Evolutionary conservation across 2,888 invertebrate species (phyloP), one percentile per base, ranked within the genome.

Genomic region (Dioctria linearis): DNA sequence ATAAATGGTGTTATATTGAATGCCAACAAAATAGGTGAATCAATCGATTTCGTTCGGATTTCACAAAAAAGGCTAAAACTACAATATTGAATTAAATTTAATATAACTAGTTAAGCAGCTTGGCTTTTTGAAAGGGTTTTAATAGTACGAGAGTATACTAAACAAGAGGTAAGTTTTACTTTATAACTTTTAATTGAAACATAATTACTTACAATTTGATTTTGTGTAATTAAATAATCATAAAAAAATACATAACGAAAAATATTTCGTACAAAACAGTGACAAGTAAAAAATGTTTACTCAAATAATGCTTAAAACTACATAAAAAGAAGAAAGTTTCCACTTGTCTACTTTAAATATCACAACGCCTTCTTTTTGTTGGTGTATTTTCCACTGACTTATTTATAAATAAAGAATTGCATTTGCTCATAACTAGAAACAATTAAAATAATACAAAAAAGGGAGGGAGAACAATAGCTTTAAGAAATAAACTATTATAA

Each of bases 401-500:
- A 66, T 40, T 13, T 65, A 79, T 54, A 79, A 69, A 79, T 67
- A 69, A 42, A 59, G 40, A 42, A 69, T 69, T 67, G 79, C 59
- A 59, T 69, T 57, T 43, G n/a, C 43, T 66, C 57, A 13, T 49
- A 67, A 67, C 65, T 66, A 79, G 11, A 61, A 63, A 63, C 78
- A 78, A 63, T 37, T 25, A 61, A 78, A 78, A 63, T 78, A 78
- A 63, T 78, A 63, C 65, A 65, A 63, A 9, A 57, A 11, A 61
- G 42, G 42, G 43, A n/a, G 46, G 61, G 49, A 54, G 78, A 43
- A 63, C 40, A 63, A 63, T 63, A 9, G 63, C 4, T 39, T 46
- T 42, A 49, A 67, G 40, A 25, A 40, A 43, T 43, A 40, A 40
- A 46, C 65, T 81, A 87, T 94, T 94, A 95, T 92, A 96, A 95